These are phyloP conservation scores for Cyanoderma ruficeps DNA, from an alignment of 2,113 vertebrate species.

Conservation along the genomic window DNA sequence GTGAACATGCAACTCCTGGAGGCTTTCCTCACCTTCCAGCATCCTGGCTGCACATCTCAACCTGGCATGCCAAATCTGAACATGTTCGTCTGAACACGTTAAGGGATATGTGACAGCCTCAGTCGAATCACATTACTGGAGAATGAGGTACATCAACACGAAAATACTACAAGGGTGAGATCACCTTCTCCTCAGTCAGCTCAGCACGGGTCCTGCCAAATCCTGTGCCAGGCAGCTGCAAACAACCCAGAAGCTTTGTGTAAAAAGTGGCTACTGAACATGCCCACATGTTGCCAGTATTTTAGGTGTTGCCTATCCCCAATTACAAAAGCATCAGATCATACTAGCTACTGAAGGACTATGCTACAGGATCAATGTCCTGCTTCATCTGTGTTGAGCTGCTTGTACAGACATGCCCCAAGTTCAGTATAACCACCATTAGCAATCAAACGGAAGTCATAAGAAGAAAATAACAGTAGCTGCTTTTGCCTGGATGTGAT, in stretches of 20 bases:
- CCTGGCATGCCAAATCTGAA: slow-evolving; percentile 10
- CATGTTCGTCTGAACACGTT: background rate
- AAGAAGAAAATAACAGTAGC: background rate
- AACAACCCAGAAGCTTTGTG: background rate
- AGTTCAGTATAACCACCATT: background rate
- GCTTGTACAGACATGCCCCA: background rate
- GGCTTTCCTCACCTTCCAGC: slow-evolving; percentile 11
- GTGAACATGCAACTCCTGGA: background rate
- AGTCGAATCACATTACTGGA: slow-evolving; percentile 14
- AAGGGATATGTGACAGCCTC: slow-evolving; percentile 26
- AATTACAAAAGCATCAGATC: background rate
- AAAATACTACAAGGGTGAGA: slow-evolving; percentile 49
- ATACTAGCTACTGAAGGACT: background rate
- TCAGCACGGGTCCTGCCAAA: background rate
- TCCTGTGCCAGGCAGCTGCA: background rate
- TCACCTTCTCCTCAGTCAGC: slow-evolving; percentile 39
- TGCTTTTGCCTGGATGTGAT: background rate
- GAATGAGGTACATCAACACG: slow-evolving; percentile 22
- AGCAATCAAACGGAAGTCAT: background rate
- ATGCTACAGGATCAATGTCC: background rate
- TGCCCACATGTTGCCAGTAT: background rate
- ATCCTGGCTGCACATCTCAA: background rate
- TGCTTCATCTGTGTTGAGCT: background rate
- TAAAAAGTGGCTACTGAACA: background rate
- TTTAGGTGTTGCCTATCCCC: background rate